phyloP scores from a whole-genome alignment of 2,888 invertebrate species.

The Empis livida region DNA sequence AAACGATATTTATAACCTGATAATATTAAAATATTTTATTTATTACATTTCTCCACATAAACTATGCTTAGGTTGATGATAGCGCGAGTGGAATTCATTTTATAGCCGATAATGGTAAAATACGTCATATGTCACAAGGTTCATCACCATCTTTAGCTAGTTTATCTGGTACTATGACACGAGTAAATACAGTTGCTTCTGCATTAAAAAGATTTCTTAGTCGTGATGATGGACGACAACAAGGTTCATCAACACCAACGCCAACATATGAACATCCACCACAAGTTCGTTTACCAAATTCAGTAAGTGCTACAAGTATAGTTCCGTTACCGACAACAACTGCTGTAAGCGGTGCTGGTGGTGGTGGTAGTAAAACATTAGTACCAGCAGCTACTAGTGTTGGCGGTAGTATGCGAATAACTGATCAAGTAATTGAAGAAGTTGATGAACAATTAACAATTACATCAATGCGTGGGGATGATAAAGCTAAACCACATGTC shows the following conservation, averaged over 20 bases:
- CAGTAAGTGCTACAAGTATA: conserved; percentile 31
- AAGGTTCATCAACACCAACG: conserved; percentile 31
- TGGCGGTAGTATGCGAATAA: conserved; percentile 46
- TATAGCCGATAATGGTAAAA: conserved; percentile 45
- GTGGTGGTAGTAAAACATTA: conserved; percentile 9
- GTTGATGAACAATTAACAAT: conserved; percentile 73
- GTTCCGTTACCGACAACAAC: conserved; percentile 12
- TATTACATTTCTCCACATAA: no score
- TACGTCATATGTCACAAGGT: conserved; percentile 37
- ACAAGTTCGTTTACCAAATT: conserved; percentile 30
- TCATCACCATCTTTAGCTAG: conserved; percentile 36
- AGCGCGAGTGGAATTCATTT: conserved; percentile 62
- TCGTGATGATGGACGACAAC: conserved; percentile 50
- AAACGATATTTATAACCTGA: no score
- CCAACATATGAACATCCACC: conserved; percentile 17
- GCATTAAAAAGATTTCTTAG: conserved; percentile 65
- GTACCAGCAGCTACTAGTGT: conserved; percentile 17
- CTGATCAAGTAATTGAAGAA: conserved; percentile 61
- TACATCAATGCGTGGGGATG: conserved; percentile 49
- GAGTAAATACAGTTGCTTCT: conserved; percentile 65
- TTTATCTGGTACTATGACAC: conserved; percentile 45
- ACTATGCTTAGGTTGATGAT: conserved; percentile 44
- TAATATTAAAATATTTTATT: no score
- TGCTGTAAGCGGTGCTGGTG: conserved; percentile 6
- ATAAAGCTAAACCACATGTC: conserved; percentile 47